phyloP scores from a whole-genome alignment of 2,888 invertebrate genomes.

The Chrysotoxum bicinctum region DNA sequence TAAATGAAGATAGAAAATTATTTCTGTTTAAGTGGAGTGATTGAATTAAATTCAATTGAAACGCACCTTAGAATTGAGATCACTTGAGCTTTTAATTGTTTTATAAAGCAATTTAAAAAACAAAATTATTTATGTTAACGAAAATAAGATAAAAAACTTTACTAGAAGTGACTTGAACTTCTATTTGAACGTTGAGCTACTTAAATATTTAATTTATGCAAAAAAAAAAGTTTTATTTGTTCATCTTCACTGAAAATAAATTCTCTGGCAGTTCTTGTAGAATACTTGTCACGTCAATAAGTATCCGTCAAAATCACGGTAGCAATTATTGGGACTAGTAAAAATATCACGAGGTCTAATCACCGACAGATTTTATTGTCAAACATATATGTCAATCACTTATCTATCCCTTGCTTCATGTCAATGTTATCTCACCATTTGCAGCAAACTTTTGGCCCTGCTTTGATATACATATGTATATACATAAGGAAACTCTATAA shows the following conservation, averaged over 20 bases:
- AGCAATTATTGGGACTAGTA: not conserved
- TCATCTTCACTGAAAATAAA: not conserved
- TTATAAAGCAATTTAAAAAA: no score
- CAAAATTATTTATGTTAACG: no score
- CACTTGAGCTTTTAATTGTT: no score
- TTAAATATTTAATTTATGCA: no score
- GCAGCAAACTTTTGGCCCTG: not conserved
- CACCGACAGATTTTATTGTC: not conserved
- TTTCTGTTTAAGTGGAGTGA: no score
- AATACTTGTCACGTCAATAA: not conserved
- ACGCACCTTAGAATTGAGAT: no score
- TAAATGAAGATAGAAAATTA: no score
- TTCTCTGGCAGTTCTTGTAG: not conserved
- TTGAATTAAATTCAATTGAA: no score
- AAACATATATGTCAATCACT: constrained; percentile 5
- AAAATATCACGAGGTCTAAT: not conserved
- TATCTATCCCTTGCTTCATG: not conserved
- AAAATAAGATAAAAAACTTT: no score
- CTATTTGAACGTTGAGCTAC: no score
- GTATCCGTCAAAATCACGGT: not conserved
- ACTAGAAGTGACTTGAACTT: no score
- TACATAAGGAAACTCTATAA: not conserved
- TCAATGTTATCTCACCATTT: constrained; percentile 2
- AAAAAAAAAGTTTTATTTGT: no score
- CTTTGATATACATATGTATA: not conserved